Evolutionary conservation across 2,888 invertebrate species (phyloP).

Genomic region (Phorcus lineatus): DNA sequence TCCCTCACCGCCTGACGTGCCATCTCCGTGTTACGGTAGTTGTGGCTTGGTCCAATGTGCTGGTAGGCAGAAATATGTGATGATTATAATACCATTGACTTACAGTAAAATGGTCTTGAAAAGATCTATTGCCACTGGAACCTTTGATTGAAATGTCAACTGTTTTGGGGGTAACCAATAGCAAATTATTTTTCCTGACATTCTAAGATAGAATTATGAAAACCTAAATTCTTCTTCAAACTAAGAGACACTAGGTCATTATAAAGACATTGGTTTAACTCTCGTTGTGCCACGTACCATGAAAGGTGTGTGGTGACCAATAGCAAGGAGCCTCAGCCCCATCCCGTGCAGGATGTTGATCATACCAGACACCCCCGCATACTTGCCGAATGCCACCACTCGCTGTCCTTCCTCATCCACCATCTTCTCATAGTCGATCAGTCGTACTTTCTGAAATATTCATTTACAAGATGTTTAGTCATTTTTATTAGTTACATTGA

Average conservation of each 20-base stretch:
- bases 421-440: slow-evolving; percentile 98
- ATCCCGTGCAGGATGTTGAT: slow-evolving; percentile 98
- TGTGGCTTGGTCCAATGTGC: slow-evolving; percentile 98
- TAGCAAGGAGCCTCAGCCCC: slow-evolving; percentile 91
- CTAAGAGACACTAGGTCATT: no score
- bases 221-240: no score
- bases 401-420: slow-evolving; percentile 91
- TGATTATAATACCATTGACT: no score
- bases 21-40: slow-evolving; percentile 98
- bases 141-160: no score
- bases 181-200: no score
- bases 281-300: slow-evolving; percentile 82
- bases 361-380: slow-evolving; percentile 98
- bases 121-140: no score
- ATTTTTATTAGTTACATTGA: no score
- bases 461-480: no score
- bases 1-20: slow-evolving; percentile 97
- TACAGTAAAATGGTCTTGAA: no score
- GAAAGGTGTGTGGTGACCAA: slow-evolving; percentile 99
- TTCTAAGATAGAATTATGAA: no score
- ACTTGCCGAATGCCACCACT: slow-evolving; percentile 98
- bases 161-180: no score
- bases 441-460: slow-evolving; percentile 90
- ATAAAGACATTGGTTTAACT: no score
- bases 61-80: slow-evolving; percentile 64